phyloP scores from a whole-genome alignment of 2,113 vertebrate genomes.

The Erpornis zantholeuca region DNA sequence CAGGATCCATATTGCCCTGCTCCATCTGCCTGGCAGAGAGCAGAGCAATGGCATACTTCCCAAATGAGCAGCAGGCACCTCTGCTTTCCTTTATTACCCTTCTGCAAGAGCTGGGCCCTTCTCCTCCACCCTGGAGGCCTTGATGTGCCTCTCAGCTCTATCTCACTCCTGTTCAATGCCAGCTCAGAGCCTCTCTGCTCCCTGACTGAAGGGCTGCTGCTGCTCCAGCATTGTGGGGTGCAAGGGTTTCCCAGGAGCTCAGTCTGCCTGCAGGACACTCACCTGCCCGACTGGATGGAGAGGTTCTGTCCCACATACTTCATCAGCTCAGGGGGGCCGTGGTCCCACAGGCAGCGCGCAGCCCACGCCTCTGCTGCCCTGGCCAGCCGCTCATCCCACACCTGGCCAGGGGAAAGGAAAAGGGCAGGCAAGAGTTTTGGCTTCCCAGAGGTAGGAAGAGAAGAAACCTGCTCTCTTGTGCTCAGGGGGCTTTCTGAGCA shows the following conservation, averaged over 20 bases:
- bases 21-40: background rate
- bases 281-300: conserved; percentile 86
- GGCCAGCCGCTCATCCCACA: conserved; percentile 87
- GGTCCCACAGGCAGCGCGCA: conserved; percentile 84
- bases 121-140: background rate
- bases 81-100: background rate
- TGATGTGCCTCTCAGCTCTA: background rate
- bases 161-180: background rate
- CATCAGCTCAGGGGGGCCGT: conserved; percentile 82
- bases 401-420: conserved; percentile 57
- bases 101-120: background rate
- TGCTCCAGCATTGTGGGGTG: background rate
- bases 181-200: background rate
- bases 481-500: background rate
- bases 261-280: background rate
- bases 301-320: conserved; percentile 87
- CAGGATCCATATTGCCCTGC: background rate
- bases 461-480: background rate
- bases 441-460: background rate
- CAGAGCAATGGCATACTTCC: background rate
- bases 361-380: conserved; percentile 85
- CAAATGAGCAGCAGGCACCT: background rate
- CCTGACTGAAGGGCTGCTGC: background rate
- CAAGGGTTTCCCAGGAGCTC: accelerated
- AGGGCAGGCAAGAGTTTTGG: background rate